Conservation (phyloP, 2,113 vertebrate genomes). For the Peromyscus leucopus region DNA sequence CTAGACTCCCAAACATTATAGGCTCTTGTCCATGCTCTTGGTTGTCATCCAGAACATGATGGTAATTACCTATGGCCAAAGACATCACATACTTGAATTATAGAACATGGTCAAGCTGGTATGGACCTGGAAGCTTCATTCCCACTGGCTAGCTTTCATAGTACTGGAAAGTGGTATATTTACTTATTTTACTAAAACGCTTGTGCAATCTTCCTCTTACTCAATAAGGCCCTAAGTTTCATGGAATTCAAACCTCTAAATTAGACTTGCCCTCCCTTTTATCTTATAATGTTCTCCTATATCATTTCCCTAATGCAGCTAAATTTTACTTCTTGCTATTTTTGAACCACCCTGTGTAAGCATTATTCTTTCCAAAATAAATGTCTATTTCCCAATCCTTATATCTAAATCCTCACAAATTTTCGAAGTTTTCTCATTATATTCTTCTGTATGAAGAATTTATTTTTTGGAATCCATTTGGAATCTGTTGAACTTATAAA, state of each 20-base stretch:
- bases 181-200: neutral
- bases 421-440: conserved; percentile 1
- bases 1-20: neutral
- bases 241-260: neutral
- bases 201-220: neutral
- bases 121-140: neutral
- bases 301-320: neutral
- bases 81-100: neutral
- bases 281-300: neutral
- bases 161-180: neutral
- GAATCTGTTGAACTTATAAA: neutral
- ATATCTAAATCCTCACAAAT: neutral
- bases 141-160: neutral
- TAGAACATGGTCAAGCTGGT: neutral
- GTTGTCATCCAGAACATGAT: neutral
- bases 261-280: neutral
- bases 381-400: neutral
- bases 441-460: neutral
- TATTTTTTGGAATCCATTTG: neutral
- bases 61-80: neutral
- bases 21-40: neutral
- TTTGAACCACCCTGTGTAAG: neutral
- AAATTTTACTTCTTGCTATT: neutral
- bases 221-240: neutral
- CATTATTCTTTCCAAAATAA: neutral